Evolutionary conservation across 2,113 vertebrate species (phyloP).

Genomic region (Poeciliopsis occidentalis): DNA sequence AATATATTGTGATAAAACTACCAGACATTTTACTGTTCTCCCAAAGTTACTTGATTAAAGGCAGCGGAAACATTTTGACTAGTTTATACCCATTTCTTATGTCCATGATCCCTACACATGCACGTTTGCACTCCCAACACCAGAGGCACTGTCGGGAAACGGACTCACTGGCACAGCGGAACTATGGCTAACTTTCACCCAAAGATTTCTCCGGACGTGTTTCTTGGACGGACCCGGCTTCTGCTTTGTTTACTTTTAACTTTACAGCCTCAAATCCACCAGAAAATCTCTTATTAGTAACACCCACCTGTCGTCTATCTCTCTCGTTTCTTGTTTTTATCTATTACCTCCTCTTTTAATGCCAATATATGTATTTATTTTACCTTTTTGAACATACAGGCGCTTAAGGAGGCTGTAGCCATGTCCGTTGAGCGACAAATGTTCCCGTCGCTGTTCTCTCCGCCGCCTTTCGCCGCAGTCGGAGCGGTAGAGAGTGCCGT

Average conservation of each 20-base stretch:
- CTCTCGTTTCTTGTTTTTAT: not conserved
- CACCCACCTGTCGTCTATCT: too few relatives aligned
- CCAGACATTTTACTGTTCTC: too few relatives aligned
- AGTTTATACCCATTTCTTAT: too few relatives aligned
- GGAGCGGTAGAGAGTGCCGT: not conserved
- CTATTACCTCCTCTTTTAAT: not conserved
- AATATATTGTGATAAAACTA: too few relatives aligned
- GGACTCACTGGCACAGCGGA: not conserved
- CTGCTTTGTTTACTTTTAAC: slow-evolving; percentile 13
- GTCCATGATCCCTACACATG: too few relatives aligned
- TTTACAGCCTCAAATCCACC: not conserved
- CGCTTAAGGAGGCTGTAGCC: not conserved
- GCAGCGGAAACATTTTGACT: too few relatives aligned
- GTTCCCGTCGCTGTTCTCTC: not conserved
- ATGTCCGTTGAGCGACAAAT: slow-evolving; percentile 16
- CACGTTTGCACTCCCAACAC: not conserved
- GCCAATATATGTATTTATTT: too few relatives aligned
- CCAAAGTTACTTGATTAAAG: too few relatives aligned
- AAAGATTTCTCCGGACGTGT: not conserved
- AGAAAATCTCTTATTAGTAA: too few relatives aligned
- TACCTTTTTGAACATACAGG: not conserved
- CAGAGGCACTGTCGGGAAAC: not conserved
- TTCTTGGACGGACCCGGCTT: not conserved
- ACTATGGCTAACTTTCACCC: not conserved
- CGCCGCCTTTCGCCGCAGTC: not conserved